Base-by-base conservation (phyloP, 2,888 invertebrate species). In the Glyphotaelius pellucidus region DNA sequence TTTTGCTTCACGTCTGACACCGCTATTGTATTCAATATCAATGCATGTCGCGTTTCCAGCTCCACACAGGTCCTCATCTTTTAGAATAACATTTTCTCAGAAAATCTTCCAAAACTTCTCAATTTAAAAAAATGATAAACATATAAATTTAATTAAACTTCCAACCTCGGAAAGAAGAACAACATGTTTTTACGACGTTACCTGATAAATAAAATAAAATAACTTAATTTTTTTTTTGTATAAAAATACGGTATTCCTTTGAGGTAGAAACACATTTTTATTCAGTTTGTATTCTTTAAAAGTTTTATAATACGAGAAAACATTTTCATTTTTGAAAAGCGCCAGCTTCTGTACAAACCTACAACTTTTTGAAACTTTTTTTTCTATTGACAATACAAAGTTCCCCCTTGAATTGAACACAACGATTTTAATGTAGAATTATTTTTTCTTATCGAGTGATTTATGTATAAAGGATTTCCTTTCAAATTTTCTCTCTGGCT, bases 121-220 rank as follows among this genome's bases (percentile, higher is more conserved):
- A 67, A 67, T 67, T 67, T 67, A 67, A 67, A 67, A 67, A 67
- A 67, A 67, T 67, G 52, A 67, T 67, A 67, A 67, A 67, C 52
- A 67, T 67, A 67, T 67, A 67, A 67, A 67, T 67, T 67, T 67
- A 67, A 67, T 67, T 67, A 67, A 67, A 67, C 52, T 67, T 67
- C 52, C 52, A 67, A 67, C 52, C 52, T 67, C 52, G 52, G 52
- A 67, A 67, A 67, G 52, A 5, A 67, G 52, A 67, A 67, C 52
- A 67, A 67, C 52, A 67, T 25, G 52, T 67, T 67, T 67, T 67
- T 67, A 67, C 52, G 52, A 67, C 1, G 52, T 67, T 67, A 67
- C 52, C 52, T 67, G 52, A 67, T 67, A 67, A 67, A 67, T 67
- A 67, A 67, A 67, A 67, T 67, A 67, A 67, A 67, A 67, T 19